Evolutionary conservation across 2,113 vertebrate species (phyloP).

Genomic region (Oostethus manadensis): DNA sequence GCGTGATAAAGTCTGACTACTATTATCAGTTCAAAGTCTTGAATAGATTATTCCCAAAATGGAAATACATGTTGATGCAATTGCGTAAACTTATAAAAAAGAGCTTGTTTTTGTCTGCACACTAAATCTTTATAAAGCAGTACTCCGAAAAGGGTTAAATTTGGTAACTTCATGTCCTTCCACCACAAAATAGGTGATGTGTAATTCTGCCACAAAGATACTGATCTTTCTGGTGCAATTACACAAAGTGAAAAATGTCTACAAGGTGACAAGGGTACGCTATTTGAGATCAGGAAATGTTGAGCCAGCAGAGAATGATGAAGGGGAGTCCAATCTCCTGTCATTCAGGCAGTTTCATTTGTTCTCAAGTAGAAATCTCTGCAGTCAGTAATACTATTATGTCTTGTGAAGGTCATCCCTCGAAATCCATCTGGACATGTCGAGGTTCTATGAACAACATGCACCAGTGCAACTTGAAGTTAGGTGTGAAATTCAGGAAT

Average conservation of each 20-base stretch:
- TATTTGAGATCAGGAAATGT: constrained; percentile 6
- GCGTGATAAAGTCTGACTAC: no score
- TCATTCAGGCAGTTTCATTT: constrained; percentile 7
- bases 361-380: not conserved
- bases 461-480: no score
- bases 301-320: constrained; percentile 6
- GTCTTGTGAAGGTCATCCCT: constrained; percentile 7
- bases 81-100: no score
- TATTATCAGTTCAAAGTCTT: no score
- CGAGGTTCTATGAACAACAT: constrained; percentile 1
- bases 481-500: no score
- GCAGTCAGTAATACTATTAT: constrained; percentile 9
- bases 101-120: no score
- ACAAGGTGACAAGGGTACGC: not conserved
- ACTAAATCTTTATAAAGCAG: no score
- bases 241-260: not conserved
- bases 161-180: not conserved
- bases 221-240: constrained; percentile 5
- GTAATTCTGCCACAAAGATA: not conserved
- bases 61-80: no score
- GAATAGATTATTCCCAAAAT: no score
- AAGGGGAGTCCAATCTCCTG: not conserved
- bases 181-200: not conserved
- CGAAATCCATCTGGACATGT: constrained; percentile 2
- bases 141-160: not conserved